Conservation (phyloP, 2,113 vertebrate species). For the Abramis brama region DNA sequence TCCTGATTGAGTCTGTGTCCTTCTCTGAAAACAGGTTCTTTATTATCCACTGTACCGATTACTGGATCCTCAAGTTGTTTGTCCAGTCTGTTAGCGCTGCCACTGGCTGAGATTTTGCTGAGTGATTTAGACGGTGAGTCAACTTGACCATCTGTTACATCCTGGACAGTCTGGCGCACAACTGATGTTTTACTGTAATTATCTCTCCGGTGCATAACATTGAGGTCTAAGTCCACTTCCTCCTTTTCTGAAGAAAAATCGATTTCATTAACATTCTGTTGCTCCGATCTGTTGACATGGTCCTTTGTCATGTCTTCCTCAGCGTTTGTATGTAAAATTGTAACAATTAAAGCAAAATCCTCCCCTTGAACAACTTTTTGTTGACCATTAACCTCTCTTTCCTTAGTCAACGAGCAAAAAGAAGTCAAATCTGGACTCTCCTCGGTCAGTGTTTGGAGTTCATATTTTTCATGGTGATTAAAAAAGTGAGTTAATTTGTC, state of each 20-base stretch:
- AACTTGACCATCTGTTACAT: constrained; percentile 31
- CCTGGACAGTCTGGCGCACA: constrained; percentile 13
- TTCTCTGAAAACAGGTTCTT: constrained; percentile 4
- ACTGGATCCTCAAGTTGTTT: constrained; percentile 9
- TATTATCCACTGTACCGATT: neutral
- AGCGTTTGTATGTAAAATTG: neutral
- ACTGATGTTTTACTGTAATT: constrained; percentile 1
- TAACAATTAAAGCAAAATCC: neutral
- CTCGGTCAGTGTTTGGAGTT: constrained; percentile 62
- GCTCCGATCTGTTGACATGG: neutral
- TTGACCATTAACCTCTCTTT: constrained; percentile 19
- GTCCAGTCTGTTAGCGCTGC: neutral
- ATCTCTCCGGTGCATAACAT: neutral
- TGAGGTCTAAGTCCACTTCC: neutral
- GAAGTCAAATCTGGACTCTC: constrained; percentile 76
- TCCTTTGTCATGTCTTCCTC: neutral
- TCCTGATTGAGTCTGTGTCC: neutral
- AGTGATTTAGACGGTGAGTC: constrained; percentile 24
- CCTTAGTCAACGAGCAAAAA: constrained; percentile 67
- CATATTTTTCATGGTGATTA: constrained; percentile 65
- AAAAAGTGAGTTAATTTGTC: constrained; percentile 74
- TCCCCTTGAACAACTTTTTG: neutral
- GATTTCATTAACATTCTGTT: neutral
- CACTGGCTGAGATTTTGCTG: constrained; percentile 12
- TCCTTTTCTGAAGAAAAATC: constrained; percentile 14